These are phyloP conservation scores for Cossypha heuglini DNA, from an alignment of 2,797 vertebrate species.

Conservation along the genomic window DNA sequence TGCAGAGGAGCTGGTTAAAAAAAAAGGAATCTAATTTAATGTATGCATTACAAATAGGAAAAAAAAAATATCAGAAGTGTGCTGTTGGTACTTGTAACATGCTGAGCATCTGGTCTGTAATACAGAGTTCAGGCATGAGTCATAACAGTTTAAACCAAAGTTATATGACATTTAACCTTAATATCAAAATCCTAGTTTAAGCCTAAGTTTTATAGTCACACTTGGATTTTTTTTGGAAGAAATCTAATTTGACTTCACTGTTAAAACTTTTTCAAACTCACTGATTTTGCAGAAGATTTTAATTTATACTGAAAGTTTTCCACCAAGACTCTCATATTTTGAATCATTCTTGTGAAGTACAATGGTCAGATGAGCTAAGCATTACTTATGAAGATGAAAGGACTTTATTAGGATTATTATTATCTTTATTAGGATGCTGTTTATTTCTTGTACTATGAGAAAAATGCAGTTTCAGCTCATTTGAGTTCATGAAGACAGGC, in stretches of 20 bases:
- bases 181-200: not conserved
- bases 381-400: not conserved
- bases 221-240: not conserved
- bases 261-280: not conserved
- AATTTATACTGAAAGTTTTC: not conserved
- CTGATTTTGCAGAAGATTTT: not conserved
- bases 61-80: not conserved
- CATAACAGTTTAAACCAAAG: not conserved
- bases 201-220: not conserved
- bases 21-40: not conserved
- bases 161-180: not conserved
- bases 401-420: not conserved
- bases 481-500: not conserved
- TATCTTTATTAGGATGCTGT: not conserved
- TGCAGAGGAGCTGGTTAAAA: not conserved
- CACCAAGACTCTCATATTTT: fast-evolving
- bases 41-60: not conserved
- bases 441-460: not conserved
- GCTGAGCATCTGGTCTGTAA: not conserved
- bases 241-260: not conserved
- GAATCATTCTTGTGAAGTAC: not conserved
- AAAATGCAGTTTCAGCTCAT: not conserved
- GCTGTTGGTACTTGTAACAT: not conserved
- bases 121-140: not conserved
- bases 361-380: not conserved